Base-by-base conservation (phyloP, 1,140 invertebrate species). In the Pseudomyrmex flavicornis region DNA sequence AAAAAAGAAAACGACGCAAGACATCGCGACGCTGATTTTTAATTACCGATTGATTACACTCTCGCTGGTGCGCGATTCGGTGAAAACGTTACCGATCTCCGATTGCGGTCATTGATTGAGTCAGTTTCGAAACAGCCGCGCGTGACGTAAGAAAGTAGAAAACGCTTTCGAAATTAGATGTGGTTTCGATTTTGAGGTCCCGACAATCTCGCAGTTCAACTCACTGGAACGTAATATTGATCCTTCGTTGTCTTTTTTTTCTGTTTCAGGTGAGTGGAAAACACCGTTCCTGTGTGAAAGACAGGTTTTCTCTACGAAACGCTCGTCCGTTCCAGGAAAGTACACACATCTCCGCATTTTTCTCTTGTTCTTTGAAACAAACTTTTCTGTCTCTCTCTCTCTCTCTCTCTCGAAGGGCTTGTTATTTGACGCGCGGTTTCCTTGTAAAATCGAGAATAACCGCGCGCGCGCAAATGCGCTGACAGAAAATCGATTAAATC, bases 221-320 rank as follows among this genome's bases (percentile, higher is more conserved):
- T 83, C 52, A 8, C 20, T 59, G 13, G 12, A 65, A 48, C 8
- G 9, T 52, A 52, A 59, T 12, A 56, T 46, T 84, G 46, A 89
- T 17, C 0, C 17, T 56, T 68, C 22, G 5, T 2, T 68, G 72
- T 79, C 20, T 62, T 59, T 83, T 61, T 5, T 35, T 35, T 90
- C 48, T 88, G 89, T 91, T 91, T 62, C 85, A 91, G 89, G 90
- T 90, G 82, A 90, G 90, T 87, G 44, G 44, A 54, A 46, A 2
- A 58, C 17, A 58, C 15, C 4, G 26, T 26, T 26, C 26, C 26
- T 26, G 26, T 56, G 22, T 5, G 13, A n/a, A 58, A n/a, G n/a
- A 52, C 48, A 17, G 26, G 1, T 35, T 35, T 35, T 7, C 5
- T 7, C 22, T 15, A 63, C 44, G n/a, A 17, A 22, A 22, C 20